Percentiles rank a stretch among this genome's conserved stretches.
Evolutionary conservation across 37 sponge, comb jelly and placozoan genomes (phyloP).

Genomic region (Sycon ciliatum): DNA sequence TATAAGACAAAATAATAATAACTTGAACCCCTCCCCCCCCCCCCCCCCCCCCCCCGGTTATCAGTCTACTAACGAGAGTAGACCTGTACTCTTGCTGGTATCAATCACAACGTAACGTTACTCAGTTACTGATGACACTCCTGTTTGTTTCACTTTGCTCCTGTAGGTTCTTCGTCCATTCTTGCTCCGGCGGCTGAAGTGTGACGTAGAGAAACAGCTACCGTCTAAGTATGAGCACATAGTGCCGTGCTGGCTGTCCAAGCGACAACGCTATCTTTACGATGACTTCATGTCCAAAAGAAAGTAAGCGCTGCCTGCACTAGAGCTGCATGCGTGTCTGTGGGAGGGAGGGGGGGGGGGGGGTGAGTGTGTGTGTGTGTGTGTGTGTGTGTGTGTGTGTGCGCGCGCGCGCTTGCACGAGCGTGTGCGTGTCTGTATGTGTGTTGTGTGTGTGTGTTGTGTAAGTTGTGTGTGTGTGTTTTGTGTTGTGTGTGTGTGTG

Average conservation of each 20-base stretch:
- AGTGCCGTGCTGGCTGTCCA: constrained; percentile 78
- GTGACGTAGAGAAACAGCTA: constrained; percentile 95
- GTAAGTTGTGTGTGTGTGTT: too few species aligned
- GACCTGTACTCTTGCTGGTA: neutral
- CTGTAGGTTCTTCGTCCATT: constrained; percentile 87
- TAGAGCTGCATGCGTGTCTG: too few species aligned
- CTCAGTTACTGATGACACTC: too few species aligned
- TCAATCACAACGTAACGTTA: too few species aligned
- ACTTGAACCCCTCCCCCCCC: neutral
- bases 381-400: constrained; percentile 1
- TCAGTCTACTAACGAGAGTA: neutral
- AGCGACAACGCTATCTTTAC: constrained; percentile 90
- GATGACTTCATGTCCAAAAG: constrained; percentile 91
- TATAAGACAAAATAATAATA: neutral
- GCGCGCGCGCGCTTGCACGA: neutral
- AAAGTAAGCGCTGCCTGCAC: constrained; percentile 33
- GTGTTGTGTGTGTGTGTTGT: too few species aligned
- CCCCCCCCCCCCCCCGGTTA: neutral
- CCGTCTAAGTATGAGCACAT: constrained; percentile 94
- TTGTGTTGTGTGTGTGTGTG: too few species aligned
- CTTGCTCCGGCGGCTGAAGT: constrained; percentile 80
- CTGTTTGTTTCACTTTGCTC: neutral
- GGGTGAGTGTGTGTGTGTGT: neutral
- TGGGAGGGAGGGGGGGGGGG: neutral
- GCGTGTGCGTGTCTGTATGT: too few species aligned